A percentile compares a stretch with the other conserved stretches of the same genome.
phyloP scores from a whole-genome alignment of 2,113 vertebrate genomes.

The Parotia lawesii region DNA sequence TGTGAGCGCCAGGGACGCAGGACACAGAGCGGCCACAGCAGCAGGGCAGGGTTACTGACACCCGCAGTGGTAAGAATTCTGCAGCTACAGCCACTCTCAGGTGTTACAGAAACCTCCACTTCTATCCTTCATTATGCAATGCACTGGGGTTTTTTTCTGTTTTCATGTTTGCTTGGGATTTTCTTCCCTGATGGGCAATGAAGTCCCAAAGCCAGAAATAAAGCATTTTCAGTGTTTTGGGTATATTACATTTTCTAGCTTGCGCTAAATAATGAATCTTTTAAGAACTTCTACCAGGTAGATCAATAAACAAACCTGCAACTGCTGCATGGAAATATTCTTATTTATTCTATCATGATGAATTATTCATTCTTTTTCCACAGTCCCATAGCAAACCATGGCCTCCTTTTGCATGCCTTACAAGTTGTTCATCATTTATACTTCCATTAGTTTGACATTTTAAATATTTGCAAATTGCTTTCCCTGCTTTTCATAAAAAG shows the following conservation, averaged over 20 bases:
- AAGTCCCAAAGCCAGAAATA: neutral
- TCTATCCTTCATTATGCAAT: neutral
- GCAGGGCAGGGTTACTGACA: neutral
- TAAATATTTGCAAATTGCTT: slow-evolving; percentile 46
- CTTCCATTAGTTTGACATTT: slow-evolving; percentile 37
- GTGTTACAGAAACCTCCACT: neutral
- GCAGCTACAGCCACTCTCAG: neutral
- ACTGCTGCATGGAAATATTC: slow-evolving; percentile 5
- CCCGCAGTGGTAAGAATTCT: neutral
- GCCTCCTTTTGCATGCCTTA: slow-evolving; percentile 4
- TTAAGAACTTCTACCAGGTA: neutral
- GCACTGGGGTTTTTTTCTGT: neutral
- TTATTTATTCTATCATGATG: slow-evolving; percentile 30
- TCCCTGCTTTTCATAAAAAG: neutral
- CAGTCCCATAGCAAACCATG: slow-evolving; percentile 7
- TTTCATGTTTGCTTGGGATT: neutral
- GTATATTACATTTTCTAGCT: neutral
- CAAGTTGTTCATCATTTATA: slow-evolving; percentile 25
- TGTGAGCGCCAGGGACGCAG: neutral
- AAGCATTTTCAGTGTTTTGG: neutral
- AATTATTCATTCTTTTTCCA: slow-evolving; percentile 47
- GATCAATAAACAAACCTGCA: slow-evolving; percentile 39
- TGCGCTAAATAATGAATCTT: neutral
- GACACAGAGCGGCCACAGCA: no score
- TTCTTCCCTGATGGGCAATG: neutral